phyloP scores from a whole-genome alignment of 2,113 vertebrate species.

The Chaenogobius annularis region DNA sequence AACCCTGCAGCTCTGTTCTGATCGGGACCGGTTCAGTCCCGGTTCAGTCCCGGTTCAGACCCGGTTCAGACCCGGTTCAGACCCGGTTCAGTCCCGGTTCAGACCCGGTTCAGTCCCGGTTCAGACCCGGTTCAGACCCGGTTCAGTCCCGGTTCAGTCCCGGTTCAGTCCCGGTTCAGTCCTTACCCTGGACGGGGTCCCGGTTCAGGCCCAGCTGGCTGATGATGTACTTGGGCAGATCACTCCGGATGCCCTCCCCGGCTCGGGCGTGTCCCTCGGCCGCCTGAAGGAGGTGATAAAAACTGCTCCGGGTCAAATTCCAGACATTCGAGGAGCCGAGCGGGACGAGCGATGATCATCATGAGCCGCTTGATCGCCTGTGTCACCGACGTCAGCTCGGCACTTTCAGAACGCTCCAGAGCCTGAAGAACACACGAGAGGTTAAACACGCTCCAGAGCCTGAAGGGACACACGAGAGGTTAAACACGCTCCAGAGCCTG shows the following conservation, averaged over 20 bases:
- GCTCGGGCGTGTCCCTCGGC: constrained; percentile 98
- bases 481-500: background rate
- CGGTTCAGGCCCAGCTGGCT: constrained; percentile 96
- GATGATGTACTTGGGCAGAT: constrained; percentile 96
- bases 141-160: constrained; percentile 88
- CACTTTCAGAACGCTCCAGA: constrained; percentile 92
- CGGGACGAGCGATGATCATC: constrained; percentile 94
- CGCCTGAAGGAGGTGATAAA: constrained; percentile 95
- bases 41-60: constrained; percentile 69
- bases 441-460: background rate
- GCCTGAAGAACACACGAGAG: constrained; percentile 76
- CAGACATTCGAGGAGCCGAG: constrained; percentile 94
- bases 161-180: constrained; percentile 58
- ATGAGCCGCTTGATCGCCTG: constrained; percentile 93
- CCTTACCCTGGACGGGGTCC: constrained; percentile 91
- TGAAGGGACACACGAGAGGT: background rate
- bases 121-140: constrained; percentile 91
- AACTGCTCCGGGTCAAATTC: constrained; percentile 99
- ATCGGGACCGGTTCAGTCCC: constrained; percentile 91
- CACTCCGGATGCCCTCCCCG: constrained; percentile 94
- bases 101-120: constrained; percentile 77
- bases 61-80: constrained; percentile 96
- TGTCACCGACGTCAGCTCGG: constrained; percentile 93
- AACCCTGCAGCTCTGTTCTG: background rate
- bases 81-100: constrained; percentile 88